Evolutionary conservation across 2,888 invertebrate species (phyloP).

Genomic region (Tenthredo scrophulariae): DNA sequence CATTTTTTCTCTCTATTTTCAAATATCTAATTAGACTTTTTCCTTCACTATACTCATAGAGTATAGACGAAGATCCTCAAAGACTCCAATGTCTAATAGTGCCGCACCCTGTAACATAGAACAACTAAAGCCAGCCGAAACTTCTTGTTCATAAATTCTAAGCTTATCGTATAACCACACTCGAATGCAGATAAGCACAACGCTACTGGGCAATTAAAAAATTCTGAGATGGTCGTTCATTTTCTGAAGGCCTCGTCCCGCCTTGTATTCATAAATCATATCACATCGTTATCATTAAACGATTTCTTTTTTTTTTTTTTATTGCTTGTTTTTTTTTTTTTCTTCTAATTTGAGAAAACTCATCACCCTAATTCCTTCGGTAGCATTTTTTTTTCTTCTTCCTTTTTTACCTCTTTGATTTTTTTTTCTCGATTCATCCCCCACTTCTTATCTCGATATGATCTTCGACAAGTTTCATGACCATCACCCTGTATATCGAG

Average conservation of each 20-base stretch:
- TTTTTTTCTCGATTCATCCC: neutral
- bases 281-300: neutral
- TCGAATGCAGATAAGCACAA: constrained; percentile 29
- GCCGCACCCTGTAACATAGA: constrained; percentile 29
- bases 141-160: constrained; percentile 50
- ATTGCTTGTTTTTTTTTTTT: neutral
- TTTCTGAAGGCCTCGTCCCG: neutral
- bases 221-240: constrained; percentile 30
- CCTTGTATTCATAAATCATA: neutral
- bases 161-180: constrained; percentile 35
- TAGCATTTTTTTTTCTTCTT: neutral
- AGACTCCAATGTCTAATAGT: neutral
- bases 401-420: neutral
- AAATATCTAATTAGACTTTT: neutral
- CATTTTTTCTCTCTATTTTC: neutral
- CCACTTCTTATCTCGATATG: neutral
- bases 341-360: neutral
- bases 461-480: neutral
- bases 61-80: neutral
- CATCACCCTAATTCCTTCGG: neutral
- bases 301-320: neutral
- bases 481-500: constrained; percentile 60
- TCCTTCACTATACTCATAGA: neutral
- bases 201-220: constrained; percentile 53
- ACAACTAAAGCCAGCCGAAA: neutral